Conservation (phyloP, 1,140 invertebrate species). For the Meloidogyne hapla region DNA sequence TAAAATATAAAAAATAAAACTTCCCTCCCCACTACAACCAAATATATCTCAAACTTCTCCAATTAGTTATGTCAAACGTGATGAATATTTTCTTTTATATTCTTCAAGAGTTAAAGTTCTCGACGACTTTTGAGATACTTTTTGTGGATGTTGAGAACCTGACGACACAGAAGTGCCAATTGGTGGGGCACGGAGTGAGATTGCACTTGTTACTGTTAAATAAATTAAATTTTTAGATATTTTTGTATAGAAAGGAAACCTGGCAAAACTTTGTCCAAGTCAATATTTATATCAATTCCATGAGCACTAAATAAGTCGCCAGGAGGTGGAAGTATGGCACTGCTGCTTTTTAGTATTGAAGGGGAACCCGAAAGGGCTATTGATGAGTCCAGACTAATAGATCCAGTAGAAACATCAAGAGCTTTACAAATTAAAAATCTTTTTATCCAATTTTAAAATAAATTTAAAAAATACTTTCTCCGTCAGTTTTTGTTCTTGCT, state of each 20-base stretch:
- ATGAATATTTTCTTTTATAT: slow-evolving; percentile 25
- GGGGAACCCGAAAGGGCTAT: background rate
- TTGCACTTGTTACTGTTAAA: slow-evolving; percentile 1
- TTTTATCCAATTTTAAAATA: background rate
- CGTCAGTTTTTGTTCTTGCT: slow-evolving; percentile 23
- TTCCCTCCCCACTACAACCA: background rate
- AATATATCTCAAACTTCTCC: slow-evolving; percentile 29
- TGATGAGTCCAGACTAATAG: background rate
- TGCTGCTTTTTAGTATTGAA: slow-evolving; percentile 6
- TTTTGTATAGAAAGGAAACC: slow-evolving; percentile 20
- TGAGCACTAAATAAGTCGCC: slow-evolving; percentile 37
- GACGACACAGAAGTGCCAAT: background rate
- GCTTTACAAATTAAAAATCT: background rate
- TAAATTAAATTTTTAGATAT: background rate
- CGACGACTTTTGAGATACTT: slow-evolving; percentile 16
- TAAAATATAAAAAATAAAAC: background rate
- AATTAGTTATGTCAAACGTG: background rate
- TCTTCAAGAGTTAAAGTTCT: slow-evolving; percentile 38
- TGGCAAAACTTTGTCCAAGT: slow-evolving; percentile 32
- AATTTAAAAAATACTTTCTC: background rate
- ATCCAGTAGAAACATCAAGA: background rate
- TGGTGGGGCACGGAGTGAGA: slow-evolving; percentile 23
- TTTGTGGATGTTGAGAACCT: background rate
- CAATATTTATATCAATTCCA: slow-evolving; percentile 40
- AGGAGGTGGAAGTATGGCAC: background rate